These are phyloP conservation scores for Tridacna gigas DNA, from an alignment of 2,888 invertebrate genomes.

Conservation along the genomic window DNA sequence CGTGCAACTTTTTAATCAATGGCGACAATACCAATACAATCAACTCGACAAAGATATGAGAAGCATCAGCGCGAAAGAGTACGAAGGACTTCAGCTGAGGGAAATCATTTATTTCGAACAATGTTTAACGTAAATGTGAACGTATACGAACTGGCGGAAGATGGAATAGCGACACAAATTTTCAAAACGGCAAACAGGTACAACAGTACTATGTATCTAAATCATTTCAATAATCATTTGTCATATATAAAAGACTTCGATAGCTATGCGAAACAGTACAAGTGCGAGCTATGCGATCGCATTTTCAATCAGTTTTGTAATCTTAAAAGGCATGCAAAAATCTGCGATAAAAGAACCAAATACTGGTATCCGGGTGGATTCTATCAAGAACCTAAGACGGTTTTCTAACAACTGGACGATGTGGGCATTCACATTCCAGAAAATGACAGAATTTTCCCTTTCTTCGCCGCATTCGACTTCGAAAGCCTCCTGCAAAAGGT, in stretches of 20 bases:
- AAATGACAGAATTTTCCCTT: no score
- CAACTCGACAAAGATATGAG: not conserved
- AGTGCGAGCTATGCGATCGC: constrained; percentile 33
- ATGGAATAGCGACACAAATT: constrained; percentile 2
- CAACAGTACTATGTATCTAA: constrained; percentile 39
- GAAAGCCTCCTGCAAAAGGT: constrained; percentile 29
- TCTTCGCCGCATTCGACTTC: constrained; percentile 45
- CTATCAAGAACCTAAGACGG: constrained; percentile 22
- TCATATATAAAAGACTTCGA: constrained; percentile 36
- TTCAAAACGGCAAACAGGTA: constrained; percentile 31
- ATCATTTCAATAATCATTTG: constrained; percentile 37
- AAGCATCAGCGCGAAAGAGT: not conserved
- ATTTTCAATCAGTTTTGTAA: constrained; percentile 1
- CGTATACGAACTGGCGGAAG: constrained; percentile 31
- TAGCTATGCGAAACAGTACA: constrained; percentile 33
- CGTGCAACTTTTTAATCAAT: no score
- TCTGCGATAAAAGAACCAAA: constrained; percentile 34
- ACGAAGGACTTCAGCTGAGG: no score
- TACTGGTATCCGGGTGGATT: constrained; percentile 45
- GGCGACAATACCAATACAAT: not conserved
- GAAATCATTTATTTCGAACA: constrained; percentile 30
- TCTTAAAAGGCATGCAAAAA: constrained; percentile 9
- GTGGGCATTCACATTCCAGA: constrained; percentile 19
- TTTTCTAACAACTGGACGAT: constrained; percentile 44
- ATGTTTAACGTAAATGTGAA: constrained; percentile 42